Conservation (phyloP, 2,113 vertebrate genomes). For the Callopanchax toddi region DNA sequence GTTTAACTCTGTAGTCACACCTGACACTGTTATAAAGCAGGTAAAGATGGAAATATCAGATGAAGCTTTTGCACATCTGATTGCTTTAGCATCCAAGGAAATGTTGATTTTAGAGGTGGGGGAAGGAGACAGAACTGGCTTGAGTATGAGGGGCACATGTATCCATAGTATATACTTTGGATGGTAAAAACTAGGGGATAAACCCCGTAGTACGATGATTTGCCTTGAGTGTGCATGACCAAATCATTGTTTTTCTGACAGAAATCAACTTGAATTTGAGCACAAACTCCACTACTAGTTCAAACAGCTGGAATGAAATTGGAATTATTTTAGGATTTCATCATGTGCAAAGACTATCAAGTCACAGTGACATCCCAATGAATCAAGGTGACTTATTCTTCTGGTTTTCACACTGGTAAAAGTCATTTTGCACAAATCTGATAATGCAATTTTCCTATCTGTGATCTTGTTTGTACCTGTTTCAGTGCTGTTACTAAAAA, state of each 20-base stretch:
- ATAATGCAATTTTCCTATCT: neutral
- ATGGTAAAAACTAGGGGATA: no score
- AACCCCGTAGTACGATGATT: no score
- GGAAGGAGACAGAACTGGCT: no score
- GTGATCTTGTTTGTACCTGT: no score
- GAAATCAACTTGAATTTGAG: neutral
- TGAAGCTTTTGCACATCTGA: neutral
- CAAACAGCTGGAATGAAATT: neutral
- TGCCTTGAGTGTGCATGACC: neutral
- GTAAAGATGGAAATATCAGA: no score
- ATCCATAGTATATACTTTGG: no score
- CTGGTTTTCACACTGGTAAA: neutral
- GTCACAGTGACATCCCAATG: neutral
- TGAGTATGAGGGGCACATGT: no score
- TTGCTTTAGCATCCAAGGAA: neutral
- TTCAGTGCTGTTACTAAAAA: no score
- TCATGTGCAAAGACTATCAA: neutral
- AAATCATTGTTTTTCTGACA: neutral
- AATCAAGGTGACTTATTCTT: neutral
- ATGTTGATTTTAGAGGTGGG: no score
- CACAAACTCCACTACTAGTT: neutral
- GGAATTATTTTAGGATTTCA: neutral
- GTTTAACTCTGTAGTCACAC: conserved; percentile 15
- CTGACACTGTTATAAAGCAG: neutral
- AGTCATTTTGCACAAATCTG: neutral